phyloP scores from a whole-genome alignment of 2,888 invertebrate genomes.

The Gari tellinella region DNA sequence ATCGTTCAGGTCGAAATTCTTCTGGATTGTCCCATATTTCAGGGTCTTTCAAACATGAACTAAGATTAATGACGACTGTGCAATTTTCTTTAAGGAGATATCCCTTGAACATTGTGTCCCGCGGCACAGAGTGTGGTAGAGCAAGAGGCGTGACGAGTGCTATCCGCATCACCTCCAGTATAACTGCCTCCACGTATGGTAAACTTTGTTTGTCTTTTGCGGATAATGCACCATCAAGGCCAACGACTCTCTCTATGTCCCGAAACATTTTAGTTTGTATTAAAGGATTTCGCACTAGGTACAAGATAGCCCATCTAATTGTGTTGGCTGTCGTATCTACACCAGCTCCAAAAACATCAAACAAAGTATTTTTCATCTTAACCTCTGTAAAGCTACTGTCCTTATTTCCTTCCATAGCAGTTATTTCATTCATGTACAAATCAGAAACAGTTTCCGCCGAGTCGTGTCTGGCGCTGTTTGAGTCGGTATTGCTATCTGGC shows the following conservation, averaged over 20 bases:
- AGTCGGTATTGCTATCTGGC: no score
- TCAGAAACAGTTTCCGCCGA: not conserved
- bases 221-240: not conserved
- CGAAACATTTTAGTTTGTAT: constrained; percentile 26
- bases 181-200: constrained; percentile 22
- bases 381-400: constrained; percentile 17
- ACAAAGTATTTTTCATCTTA: constrained; percentile 1
- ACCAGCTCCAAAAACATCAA: constrained; percentile 19
- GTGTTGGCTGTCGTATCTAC: constrained; percentile 23
- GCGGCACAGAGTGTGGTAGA: constrained; percentile 20
- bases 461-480: not conserved
- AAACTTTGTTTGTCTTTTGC: constrained; percentile 8
- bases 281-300: constrained; percentile 16
- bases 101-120: constrained; percentile 15
- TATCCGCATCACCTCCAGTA: constrained; percentile 21
- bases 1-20: constrained; percentile 39
- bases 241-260: constrained; percentile 12
- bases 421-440: not conserved
- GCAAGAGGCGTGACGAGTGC: constrained; percentile 19
- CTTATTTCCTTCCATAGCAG: not conserved
- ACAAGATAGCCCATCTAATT: constrained; percentile 11
- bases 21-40: constrained; percentile 32
- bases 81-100: constrained; percentile 31
- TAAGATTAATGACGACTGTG: constrained; percentile 25
- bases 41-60: constrained; percentile 28